phyloP scores from a whole-genome alignment of 2,888 invertebrate genomes.

The Xestobium rufovillosum region DNA sequence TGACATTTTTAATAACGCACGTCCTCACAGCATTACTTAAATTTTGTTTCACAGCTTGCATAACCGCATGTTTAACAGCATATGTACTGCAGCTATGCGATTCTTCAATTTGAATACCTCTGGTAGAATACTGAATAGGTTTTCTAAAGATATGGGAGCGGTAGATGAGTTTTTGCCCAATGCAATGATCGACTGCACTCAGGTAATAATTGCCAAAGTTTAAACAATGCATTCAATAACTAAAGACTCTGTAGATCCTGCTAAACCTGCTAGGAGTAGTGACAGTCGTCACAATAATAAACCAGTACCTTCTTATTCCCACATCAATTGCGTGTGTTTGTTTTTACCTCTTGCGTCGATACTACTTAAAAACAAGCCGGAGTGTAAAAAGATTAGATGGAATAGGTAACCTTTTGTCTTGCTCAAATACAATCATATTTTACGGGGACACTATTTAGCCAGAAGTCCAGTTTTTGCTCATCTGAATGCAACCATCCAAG shows the following conservation, averaged over 20 bases:
- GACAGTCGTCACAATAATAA: conserved; percentile 62
- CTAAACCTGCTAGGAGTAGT: conserved; percentile 70
- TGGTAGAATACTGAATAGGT: conserved; percentile 58
- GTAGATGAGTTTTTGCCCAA: conserved; percentile 49
- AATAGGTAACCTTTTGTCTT: conserved; percentile 50
- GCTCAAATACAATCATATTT: conserved; percentile 40
- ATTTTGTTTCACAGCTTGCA: conserved; percentile 56
- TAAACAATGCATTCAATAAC: neutral
- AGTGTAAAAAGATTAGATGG: conserved; percentile 68
- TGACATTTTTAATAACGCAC: neutral
- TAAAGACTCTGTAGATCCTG: conserved; percentile 44
- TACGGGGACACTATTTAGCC: no score
- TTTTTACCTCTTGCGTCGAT: conserved; percentile 56
- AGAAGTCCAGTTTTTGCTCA: conserved; percentile 68
- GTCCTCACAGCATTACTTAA: conserved; percentile 3
- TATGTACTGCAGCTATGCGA: conserved; percentile 57
- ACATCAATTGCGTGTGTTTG: conserved; percentile 56
- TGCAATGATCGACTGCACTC: conserved; percentile 43
- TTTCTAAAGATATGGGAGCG: conserved; percentile 61
- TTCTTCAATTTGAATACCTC: conserved; percentile 77
- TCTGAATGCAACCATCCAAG: conserved; percentile 63
- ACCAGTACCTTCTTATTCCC: conserved; percentile 60
- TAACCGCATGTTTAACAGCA: conserved; percentile 62
- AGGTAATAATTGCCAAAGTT: conserved; percentile 29
- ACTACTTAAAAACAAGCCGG: conserved; percentile 67